A percentile compares a stretch with the other conserved stretches of the same genome.
These are phyloP conservation scores for Eurois occulta DNA, from an alignment of 2,888 invertebrate species.

Conservation along the genomic window DNA sequence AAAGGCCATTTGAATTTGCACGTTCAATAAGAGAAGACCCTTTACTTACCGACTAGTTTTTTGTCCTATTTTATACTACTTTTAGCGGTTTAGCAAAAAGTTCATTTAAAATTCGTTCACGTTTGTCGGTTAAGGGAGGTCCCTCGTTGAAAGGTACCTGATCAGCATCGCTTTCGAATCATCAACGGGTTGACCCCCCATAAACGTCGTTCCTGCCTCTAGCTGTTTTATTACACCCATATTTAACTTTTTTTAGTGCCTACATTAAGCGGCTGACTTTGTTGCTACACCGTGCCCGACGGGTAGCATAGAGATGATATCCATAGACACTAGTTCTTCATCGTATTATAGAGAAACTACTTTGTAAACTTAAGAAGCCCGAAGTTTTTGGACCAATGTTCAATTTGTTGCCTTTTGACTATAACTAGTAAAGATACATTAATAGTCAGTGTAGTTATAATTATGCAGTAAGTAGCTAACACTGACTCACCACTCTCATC, in stretches of 20 bases:
- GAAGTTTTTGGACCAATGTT: not conserved
- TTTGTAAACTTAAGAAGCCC: not conserved
- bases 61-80: constrained; percentile 8
- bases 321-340: not conserved
- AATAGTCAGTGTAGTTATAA: not conserved
- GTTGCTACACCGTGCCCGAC: not conserved
- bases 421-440: not conserved
- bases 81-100: constrained; percentile 29
- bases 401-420: not conserved
- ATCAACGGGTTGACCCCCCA: constrained; percentile 24
- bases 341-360: not conserved
- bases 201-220: constrained; percentile 28
- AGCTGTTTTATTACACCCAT: constrained; percentile 39
- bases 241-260: constrained; percentile 28
- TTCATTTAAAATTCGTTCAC: constrained; percentile 66
- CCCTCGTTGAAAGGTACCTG: constrained; percentile 43
- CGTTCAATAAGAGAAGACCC: constrained; percentile 24
- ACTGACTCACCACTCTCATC: no score
- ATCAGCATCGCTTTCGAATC: constrained; percentile 28
- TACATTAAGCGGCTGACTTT: not conserved
- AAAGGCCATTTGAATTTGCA: constrained; percentile 47
- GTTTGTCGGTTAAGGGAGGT: constrained; percentile 47
- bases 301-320: not conserved
- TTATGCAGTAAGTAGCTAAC: not conserved
- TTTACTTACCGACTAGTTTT: constrained; percentile 31